Evolutionary conservation across 2,113 vertebrate species (phyloP).

Genomic region (Turnix velox): DNA sequence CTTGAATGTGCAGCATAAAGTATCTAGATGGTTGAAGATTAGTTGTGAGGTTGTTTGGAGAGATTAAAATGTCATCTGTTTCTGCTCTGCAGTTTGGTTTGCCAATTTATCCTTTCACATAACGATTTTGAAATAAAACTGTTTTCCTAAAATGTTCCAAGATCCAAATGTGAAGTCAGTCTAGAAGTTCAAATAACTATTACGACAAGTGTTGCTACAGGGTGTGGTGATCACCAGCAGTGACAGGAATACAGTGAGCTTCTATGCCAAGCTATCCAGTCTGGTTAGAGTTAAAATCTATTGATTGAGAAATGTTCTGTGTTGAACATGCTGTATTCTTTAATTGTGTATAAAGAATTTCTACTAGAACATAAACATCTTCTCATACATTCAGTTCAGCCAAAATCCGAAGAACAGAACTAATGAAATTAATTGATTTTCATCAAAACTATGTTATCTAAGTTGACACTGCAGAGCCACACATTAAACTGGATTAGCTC

Average conservation of each 20-base stretch:
- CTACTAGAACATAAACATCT: neutral
- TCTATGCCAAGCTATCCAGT: neutral
- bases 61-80: neutral
- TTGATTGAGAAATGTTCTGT: neutral
- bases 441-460: neutral
- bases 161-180: neutral
- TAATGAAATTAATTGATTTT: neutral
- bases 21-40: neutral
- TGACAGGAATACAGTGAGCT: neutral
- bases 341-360: neutral
- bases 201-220: neutral
- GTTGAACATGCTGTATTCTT: neutral
- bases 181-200: neutral
- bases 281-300: neutral
- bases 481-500: neutral
- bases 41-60: neutral
- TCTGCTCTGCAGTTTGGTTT: neutral
- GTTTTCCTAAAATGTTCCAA: neutral
- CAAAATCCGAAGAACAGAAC: neutral
- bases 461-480: neutral
- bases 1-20: neutral
- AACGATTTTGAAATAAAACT: neutral
- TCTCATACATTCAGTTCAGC: neutral
- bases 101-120: neutral
- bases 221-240: neutral